Evolutionary conservation across 2,797 vertebrate species (phyloP).

Genomic region (Labroides dimidiatus): DNA sequence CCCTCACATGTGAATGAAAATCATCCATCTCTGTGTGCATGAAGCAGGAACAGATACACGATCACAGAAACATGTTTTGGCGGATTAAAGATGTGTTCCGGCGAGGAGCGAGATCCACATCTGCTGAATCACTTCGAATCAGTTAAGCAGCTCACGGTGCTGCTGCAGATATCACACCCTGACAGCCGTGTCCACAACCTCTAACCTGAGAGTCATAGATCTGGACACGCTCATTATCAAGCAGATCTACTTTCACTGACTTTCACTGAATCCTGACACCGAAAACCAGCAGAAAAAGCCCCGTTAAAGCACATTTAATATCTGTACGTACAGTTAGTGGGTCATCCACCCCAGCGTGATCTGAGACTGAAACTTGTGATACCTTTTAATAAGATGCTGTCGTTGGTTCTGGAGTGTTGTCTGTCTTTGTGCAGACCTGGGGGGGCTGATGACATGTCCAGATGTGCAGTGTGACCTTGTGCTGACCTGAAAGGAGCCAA

Average conservation of each 20-base stretch:
- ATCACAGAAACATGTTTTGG: not conserved
- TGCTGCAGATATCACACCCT: constrained; percentile 64
- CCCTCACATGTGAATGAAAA: constrained; percentile 10
- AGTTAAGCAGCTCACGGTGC: constrained; percentile 74
- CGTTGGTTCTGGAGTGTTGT: constrained; percentile 24
- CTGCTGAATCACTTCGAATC: constrained; percentile 80
- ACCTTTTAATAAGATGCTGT: constrained; percentile 2
- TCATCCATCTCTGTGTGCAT: not conserved
- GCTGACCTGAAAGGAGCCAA: constrained; percentile 66
- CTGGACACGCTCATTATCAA: constrained; percentile 68
- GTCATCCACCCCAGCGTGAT: not conserved
- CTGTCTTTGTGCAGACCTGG: constrained; percentile 63
- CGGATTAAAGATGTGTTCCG: constrained; percentile 17
- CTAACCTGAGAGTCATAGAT: constrained; percentile 67
- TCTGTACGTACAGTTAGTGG: constrained; percentile 1
- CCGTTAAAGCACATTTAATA: not conserved
- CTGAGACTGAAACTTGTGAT: constrained; percentile 16
- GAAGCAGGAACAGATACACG: not conserved
- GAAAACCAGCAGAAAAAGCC: not conserved
- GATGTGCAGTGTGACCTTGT: constrained; percentile 78
- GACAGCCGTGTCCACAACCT: constrained; percentile 70
- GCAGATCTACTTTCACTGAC: constrained; percentile 57
- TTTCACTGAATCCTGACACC: constrained; percentile 5
- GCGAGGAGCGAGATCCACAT: constrained; percentile 55
- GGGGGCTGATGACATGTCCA: constrained; percentile 80